These are phyloP conservation scores for Eptatretus burgeri DNA, from an alignment of 2,113 vertebrate species.

Conservation along the genomic window DNA sequence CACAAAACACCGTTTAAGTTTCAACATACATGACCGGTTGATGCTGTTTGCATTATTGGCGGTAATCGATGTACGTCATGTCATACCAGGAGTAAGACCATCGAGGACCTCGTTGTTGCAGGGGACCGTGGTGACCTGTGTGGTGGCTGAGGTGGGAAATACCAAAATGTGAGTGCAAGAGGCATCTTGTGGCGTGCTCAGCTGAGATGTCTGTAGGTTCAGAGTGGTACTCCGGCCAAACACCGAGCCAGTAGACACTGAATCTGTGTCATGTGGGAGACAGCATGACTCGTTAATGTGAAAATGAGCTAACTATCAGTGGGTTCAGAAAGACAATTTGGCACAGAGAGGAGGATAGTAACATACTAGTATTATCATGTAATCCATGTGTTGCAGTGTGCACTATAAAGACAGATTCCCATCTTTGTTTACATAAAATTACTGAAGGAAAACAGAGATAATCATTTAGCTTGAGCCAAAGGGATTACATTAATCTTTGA, in stretches of 20 bases:
- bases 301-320: not conserved
- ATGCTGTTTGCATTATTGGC: no score
- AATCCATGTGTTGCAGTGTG: not conserved
- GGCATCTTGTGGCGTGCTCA: conserved; percentile 83
- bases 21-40: no score
- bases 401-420: not conserved
- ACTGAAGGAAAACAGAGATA: no score
- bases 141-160: conserved; percentile 82
- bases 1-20: conserved; percentile 3
- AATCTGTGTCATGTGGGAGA: conserved; percentile 23
- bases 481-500: no score
- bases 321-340: no score
- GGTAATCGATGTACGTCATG: no score
- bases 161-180: conserved; percentile 91
- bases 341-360: not conserved
- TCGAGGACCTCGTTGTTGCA: conserved; percentile 48
- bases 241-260: conserved; percentile 88
- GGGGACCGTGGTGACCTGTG: conserved; percentile 62
- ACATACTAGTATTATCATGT: not conserved
- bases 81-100: conserved; percentile 11
- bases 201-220: conserved; percentile 80
- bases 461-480: no score
- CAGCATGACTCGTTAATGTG: not conserved
- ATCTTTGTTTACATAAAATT: no score
- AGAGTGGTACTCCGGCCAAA: conserved; percentile 78